Evolutionary conservation across 2,113 vertebrate species (phyloP), one percentile per base, ranked within the genome.

Genomic region (Actinemys pallida): DNA sequence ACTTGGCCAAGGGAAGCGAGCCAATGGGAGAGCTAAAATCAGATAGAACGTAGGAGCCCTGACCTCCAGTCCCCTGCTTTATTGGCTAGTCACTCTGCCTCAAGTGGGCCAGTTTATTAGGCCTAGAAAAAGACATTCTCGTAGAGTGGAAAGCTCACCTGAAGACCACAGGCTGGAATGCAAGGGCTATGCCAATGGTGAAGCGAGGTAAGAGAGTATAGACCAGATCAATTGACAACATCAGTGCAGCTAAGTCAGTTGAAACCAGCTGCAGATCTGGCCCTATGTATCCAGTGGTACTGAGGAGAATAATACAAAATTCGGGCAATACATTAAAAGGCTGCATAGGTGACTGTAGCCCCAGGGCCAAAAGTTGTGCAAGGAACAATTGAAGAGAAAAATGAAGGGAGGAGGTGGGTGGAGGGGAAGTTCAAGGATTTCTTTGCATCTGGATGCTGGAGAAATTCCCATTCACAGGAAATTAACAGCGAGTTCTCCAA

Each of bases 291-390:
- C 39, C 22, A 75, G 24, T 6, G 39, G 24, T 12, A 45, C 12
- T 25, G 39, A 75, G 72, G n/a, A 42, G 22, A 24, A 7, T 24
- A 11, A 39, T 75, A 75, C 72, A 42, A 12, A 45, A 75, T 5
- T 45, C 3, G 10, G 39, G 1, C 39, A 22, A 53, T 10, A 57
- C 59, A 75, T 45, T 53, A 49, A 11, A 84, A 42, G 84, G 75
- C 53, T 54, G 87, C 31, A 1, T 35, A 1, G 3, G 27, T 13
- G n/a, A 39, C 2, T 0, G 0, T 29, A 24, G 50, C 49, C 20
- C 42, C 20, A 62, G 65, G 17, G 59, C 59, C 9, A 22, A 39
- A 39, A 22, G 9, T 20, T 72, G n/a, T 72, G 65, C 19, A 39
- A 39, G 65, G 35, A 39, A 20, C n/a, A 22, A 20, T 3, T 10